Conservation (phyloP, 2,113 vertebrate species). For the Glaucomys volans region DNA sequence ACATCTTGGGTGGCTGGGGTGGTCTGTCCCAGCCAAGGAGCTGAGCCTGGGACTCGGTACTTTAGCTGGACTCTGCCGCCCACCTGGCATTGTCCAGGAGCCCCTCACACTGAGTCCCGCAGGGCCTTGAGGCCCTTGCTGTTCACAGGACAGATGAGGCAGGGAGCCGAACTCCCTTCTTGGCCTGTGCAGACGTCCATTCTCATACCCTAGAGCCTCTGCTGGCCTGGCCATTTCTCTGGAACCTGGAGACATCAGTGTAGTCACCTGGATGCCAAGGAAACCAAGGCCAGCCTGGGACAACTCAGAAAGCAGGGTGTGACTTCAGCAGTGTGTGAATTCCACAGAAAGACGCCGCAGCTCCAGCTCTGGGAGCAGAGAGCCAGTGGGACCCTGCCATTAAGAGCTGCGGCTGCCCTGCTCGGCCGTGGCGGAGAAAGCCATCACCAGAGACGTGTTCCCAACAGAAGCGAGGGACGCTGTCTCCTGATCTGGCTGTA, state of each 20-base stretch:
- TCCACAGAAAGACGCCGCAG: background rate
- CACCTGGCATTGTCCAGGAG: accelerated
- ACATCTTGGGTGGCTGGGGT: accelerated
- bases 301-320: accelerated
- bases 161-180: background rate
- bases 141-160: background rate
- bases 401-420: background rate
- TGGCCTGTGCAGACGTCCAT: accelerated
- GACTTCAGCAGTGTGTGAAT: too few species aligned
- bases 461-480: background rate
- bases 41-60: accelerated
- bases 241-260: background rate
- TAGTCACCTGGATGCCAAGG: accelerated
- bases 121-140: background rate
- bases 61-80: background rate
- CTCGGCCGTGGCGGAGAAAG: background rate
- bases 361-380: background rate
- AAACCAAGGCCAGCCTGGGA: background rate
- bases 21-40: accelerated
- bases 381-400: too few species aligned
- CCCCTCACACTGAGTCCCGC: background rate
- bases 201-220: background rate
- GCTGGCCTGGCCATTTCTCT: background rate
- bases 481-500: background rate
- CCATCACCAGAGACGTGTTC: background rate